A percentile compares a stretch with the other conserved stretches of the same genome.
These are phyloP conservation scores for Caenorhabditis tropicalis DNA, from an alignment of 1,140 invertebrate genomes.

Conservation along the genomic window DNA sequence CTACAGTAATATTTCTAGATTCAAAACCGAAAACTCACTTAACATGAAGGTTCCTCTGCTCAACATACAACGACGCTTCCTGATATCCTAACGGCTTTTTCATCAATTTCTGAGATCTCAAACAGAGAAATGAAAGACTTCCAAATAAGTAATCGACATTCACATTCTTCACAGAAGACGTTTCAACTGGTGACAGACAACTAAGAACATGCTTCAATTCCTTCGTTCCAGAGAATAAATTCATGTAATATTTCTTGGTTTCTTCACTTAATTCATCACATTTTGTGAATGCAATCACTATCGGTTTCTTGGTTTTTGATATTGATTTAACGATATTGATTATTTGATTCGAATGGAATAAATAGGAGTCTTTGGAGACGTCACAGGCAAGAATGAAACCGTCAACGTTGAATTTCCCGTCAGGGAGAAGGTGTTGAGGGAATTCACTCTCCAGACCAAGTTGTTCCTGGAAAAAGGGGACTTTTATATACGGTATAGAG, in stretches of 20 bases:
- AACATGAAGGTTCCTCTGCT: conserved; percentile 9
- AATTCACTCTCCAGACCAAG: conserved; percentile 85
- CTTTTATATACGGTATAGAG: no score
- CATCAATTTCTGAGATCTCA: conserved; percentile 8
- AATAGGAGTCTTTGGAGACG: conserved; percentile 81
- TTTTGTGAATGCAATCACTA: conserved; percentile 93
- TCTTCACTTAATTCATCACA: conserved; percentile 90
- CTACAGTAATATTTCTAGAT: no score
- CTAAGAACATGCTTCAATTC: conserved; percentile 82
- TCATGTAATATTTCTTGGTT: conserved; percentile 87
- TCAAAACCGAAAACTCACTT: not conserved
- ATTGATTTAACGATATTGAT: conserved; percentile 69
- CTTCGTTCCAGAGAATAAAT: conserved; percentile 82
- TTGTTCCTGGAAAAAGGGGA: conserved; percentile 72
- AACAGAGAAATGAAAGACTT: not conserved
- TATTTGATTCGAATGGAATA: conserved; percentile 71
- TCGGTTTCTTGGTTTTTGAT: conserved; percentile 83
- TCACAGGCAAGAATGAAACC: conserved; percentile 95
- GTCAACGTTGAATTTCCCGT: conserved; percentile 90
- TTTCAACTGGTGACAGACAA: conserved; percentile 87
- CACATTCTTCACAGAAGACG: conserved; percentile 93
- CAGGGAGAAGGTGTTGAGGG: conserved; percentile 89
- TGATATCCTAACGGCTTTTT: conserved; percentile 8
- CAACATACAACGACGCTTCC: conserved; percentile 1
- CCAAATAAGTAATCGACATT: conserved; percentile 90